Evolutionary conservation across 2,888 invertebrate genomes (phyloP), one percentile per base, ranked within the genome.

Genomic region (Seira sanloemensis): DNA sequence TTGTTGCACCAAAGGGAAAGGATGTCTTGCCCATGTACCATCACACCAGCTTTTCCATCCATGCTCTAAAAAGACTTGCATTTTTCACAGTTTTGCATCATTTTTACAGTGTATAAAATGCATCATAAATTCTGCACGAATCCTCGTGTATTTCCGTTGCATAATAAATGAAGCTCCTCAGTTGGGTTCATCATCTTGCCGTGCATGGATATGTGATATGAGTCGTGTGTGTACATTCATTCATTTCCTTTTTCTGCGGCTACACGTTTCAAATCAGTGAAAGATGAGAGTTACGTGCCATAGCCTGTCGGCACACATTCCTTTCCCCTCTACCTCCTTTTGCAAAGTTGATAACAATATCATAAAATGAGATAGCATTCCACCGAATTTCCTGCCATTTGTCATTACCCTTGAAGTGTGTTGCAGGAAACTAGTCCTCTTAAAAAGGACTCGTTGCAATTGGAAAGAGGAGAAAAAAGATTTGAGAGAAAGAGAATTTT

Each of bases 221-320:
- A 50, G 50, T n/a, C n/a, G n/a, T n/a, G n/a, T n/a, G 50, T 50
- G 50, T 50, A 50, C 50, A 50, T 50, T 50, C 50, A 50, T 50
- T 50, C n/a, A 50, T 50, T 50, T 50, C 50, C 50, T 50, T n/a
- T n/a, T n/a, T n/a, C n/a, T 50, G 50, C n/a, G 50, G 50, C n/a
- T 50, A 50, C 50, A 50, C 50, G 50, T 50, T n/a, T 50, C 50
- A 50, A 50, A 50, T 50, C 50, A 50, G 50, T 50, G 50, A 50
- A 50, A 50, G 50, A 50, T 50, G 50, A n/a, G 50, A 50, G 50
- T 50, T 50, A 50, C 50, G 50, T 50, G 50, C 50, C 16, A 50
- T 18, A 50, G 50, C 50, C 12, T 50, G 12, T 50, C 50, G 50
- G 50, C 16, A 50, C n/a, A n/a, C 12, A 50, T 50, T 50, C 50